These are phyloP conservation scores for Silurus asotus DNA, from an alignment of 2,113 vertebrate genomes.

Conservation along the genomic window DNA sequence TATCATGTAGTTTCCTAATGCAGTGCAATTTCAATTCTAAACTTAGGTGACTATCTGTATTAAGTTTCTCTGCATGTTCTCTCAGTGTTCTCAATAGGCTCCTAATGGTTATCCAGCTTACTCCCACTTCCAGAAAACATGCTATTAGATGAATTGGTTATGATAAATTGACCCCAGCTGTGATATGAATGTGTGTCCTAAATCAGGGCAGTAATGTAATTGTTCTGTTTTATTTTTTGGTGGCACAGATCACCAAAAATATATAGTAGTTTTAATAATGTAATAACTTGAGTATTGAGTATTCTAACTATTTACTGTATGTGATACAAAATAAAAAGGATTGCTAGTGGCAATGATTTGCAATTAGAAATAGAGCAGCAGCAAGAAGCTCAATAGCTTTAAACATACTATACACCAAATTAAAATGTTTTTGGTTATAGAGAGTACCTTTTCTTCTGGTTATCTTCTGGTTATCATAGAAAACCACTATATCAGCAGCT, in stretches of 20 bases:
- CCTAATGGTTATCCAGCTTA: too few relatives aligned
- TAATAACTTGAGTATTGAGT: neutral
- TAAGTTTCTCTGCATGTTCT: neutral
- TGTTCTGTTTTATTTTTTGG: neutral
- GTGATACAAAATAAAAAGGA: neutral
- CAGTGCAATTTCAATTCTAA: neutral
- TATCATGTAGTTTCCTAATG: neutral
- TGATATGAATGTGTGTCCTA: neutral
- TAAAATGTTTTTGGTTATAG: neutral
- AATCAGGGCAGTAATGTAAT: neutral
- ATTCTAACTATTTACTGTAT: neutral
- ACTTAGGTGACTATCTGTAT: neutral
- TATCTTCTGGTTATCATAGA: neutral
- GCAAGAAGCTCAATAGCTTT: too few relatives aligned
- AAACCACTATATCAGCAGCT: neutral
- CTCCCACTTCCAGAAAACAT: too few relatives aligned
- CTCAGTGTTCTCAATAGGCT: neutral
- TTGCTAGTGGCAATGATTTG: neutral
- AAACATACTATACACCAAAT: neutral
- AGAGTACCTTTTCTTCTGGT: neutral
- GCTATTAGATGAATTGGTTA: neutral
- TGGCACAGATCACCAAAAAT: too few relatives aligned
- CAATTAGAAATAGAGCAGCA: neutral
- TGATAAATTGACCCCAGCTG: neutral
- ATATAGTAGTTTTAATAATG: too few relatives aligned